Evolutionary conservation across 2,113 vertebrate species (phyloP).

Genomic region (Malurus alboscapulatus): DNA sequence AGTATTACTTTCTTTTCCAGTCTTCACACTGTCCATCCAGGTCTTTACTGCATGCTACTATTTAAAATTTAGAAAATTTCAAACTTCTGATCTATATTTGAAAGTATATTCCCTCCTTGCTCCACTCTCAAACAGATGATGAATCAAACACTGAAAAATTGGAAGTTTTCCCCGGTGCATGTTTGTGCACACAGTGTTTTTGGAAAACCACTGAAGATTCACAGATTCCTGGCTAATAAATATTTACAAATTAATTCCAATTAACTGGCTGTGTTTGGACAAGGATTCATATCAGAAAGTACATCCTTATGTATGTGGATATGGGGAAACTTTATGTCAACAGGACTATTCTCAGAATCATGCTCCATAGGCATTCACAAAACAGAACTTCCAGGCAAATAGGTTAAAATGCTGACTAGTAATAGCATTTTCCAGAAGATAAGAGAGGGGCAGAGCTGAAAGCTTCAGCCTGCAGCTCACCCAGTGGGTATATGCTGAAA

Average conservation of each 20-base stretch:
- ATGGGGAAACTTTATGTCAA: not conserved
- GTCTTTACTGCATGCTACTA: not conserved
- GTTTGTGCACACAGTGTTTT: not conserved
- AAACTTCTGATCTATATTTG: not conserved
- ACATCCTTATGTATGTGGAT: not conserved
- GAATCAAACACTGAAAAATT: not conserved
- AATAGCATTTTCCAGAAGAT: not conserved
- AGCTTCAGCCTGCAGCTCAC: not conserved
- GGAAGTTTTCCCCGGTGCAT: not conserved
- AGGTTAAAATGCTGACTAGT: not conserved
- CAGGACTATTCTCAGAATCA: not conserved
- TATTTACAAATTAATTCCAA: not conserved
- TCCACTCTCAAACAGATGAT: not conserved
- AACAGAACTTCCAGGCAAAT: not conserved
- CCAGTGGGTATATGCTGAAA: not conserved
- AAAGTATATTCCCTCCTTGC: not conserved
- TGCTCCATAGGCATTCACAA: rapidly evolving
- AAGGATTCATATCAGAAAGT: not conserved
- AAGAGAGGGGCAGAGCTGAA: not conserved
- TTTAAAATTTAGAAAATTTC: not conserved
- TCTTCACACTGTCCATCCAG: not conserved
- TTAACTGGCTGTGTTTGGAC: not conserved
- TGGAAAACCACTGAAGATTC: not conserved
- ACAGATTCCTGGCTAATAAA: not conserved
- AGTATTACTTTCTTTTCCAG: not conserved